Evolutionary conservation across 2,113 vertebrate genomes (phyloP).

Genomic region (Zosterops lateralis): DNA sequence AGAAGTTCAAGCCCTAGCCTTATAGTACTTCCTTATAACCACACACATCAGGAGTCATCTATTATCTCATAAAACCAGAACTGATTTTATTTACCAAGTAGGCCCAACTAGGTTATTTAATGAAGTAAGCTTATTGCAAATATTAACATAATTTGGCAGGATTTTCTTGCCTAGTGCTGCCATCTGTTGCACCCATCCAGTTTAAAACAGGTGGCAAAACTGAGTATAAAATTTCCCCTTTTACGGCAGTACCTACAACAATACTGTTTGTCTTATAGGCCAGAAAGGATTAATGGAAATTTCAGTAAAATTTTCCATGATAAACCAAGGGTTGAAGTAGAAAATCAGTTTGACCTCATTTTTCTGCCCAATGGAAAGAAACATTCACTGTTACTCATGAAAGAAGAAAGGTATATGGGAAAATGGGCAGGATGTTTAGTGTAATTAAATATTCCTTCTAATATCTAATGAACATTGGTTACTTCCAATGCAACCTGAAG

Average conservation of each 20-base stretch:
- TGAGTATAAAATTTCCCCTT: conserved; percentile 6
- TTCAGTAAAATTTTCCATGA: conserved; percentile 23
- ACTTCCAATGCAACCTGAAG: not conserved
- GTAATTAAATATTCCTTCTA: not conserved
- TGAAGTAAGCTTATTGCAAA: conserved; percentile 35
- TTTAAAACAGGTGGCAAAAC: conserved; percentile 48
- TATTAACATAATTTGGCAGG: conserved; percentile 22
- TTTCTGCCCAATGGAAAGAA: not conserved
- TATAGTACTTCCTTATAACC: not conserved
- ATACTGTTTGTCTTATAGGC: conserved; percentile 17
- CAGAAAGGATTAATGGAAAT: conserved; percentile 34
- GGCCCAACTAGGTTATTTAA: conserved; percentile 30
- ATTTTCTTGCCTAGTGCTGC: conserved; percentile 42
- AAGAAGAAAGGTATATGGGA: not conserved
- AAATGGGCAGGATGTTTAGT: not conserved
- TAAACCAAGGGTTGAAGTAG: not conserved
- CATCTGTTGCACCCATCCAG: not conserved
- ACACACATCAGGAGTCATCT: not conserved
- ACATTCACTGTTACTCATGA: not conserved
- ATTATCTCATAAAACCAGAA: conserved; percentile 15
- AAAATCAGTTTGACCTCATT: not conserved
- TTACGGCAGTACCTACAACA: conserved; percentile 38
- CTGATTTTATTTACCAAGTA: conserved; percentile 36
- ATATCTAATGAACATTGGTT: not conserved
- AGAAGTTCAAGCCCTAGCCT: not conserved